These are phyloP conservation scores for Drosophila rubida DNA, from an alignment of 2,888 invertebrate species.

Conservation along the genomic window DNA sequence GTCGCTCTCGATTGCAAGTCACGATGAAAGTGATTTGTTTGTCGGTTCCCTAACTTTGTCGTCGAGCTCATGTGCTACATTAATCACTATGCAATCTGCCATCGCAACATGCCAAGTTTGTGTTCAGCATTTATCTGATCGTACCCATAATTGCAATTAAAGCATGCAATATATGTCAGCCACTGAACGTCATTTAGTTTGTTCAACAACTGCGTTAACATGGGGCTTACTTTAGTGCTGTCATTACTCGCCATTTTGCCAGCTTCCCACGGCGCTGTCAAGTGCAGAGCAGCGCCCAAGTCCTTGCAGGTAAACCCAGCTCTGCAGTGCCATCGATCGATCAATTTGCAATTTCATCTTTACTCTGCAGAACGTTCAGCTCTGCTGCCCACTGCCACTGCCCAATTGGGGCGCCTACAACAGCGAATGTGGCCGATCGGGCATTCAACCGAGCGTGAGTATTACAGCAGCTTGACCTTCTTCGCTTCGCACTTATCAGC, in stretches of 20 bases:
- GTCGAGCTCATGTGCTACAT: constrained; percentile 1
- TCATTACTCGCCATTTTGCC: neutral
- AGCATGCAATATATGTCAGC: neutral
- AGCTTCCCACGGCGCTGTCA: constrained; percentile 25
- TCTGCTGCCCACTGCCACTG: constrained; percentile 62
- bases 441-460: constrained; percentile 60
- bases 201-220: constrained; percentile 2
- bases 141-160: constrained; percentile 5
- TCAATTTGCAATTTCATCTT: neutral
- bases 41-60: neutral
- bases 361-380: constrained; percentile 51
- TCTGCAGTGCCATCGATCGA: no score
- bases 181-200: constrained; percentile 6
- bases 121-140: constrained; percentile 12
- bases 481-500: neutral
- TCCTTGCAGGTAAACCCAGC: constrained; percentile 48
- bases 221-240: constrained; percentile 25
- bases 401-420: constrained; percentile 66
- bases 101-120: constrained; percentile 23
- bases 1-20: neutral
- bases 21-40: constrained; percentile 2
- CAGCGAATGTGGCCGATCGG: constrained; percentile 55
- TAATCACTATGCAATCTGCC: constrained; percentile 24
- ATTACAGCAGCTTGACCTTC: neutral
- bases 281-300: constrained; percentile 61